Base-by-base conservation (phyloP, 2,888 invertebrate genomes). In the Tromatobia lineatoria region DNA sequence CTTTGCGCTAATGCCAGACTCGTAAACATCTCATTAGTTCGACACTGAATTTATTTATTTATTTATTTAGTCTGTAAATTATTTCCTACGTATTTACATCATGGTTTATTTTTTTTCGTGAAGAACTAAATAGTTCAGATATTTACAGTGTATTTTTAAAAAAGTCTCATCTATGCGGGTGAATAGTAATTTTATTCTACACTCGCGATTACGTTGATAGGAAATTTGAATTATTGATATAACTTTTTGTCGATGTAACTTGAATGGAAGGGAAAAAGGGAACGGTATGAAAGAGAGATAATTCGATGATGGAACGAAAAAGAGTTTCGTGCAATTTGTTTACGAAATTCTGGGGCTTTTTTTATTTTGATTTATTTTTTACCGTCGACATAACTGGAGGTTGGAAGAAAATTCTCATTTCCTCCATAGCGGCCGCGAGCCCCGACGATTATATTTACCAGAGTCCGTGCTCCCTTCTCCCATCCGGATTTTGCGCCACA, bases 341-440 rank as follows among this genome's bases (percentile, higher is more conserved):
- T 54, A 8, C 6, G 8, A 23, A 54, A 54, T 54, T 54, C 54
- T 20, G 42, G 2, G 10, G 7, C 8, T 4, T 54, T 34, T 34
- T 70, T 3, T 25, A 18, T 34, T 57, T 20, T 57, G n/a, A n/a
- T n/a, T n/a, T n/a, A n/a, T n/a, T n/a, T 15, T 83, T 80, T 45
- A 42, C n/a, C 11, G 18, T 23, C 34, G 20, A 18, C 52, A 20
- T 13, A 34, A 34, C 20, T 57, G 7, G 54, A 15, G 20, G 23
- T 15, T 42, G 6, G 13, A 47, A 47, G 57, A 73, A 73, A 57
- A 23, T 73, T 38, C 25, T 42, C 59, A 45, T 57, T 73, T 73
- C 11, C 42, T 59, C 38, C 13, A 42, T 38, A 34, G 15, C 23
- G 18, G 42, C 71, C 42, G 23, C 34, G 34, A 42, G 20, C 23